Evolutionary conservation across 1,140 invertebrate genomes (phyloP), one percentile per base, ranked within the genome.

Genomic region (Meteorus sp.): DNA sequence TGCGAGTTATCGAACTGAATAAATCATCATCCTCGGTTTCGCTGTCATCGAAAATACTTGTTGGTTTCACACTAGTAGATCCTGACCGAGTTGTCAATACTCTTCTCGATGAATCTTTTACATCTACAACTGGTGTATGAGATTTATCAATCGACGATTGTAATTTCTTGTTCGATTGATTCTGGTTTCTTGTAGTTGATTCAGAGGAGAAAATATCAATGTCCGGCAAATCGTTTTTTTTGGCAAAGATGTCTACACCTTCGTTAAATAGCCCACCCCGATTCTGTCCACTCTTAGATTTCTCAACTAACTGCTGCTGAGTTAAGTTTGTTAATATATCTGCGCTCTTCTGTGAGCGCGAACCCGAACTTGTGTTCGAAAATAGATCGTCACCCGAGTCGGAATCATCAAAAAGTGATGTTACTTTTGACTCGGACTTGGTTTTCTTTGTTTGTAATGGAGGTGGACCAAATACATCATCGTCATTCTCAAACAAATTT

Each of bases 341-440:
- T 5, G 61, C 63, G 48, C 72, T 75, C 53, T 70, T 72, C 15
- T 71, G 66, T 4, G 73, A 74, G 15, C 67, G 67, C 2, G 71
- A 69, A 41, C 70, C 71, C 17, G 71, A 71, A 31, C 70, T 74
- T 4, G 67, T 63, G 37, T 63, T 70, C 3, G 66, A 67, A 45
- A 77, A 76, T 19, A 77, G 62, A 27, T 77, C 75, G 45, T 77
- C 74, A 9, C 66, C 69, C 22, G 74, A 74, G 53, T 75, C 74
- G 1, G 71, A 76, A 13, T 76, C 73, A 41, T 76, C 74, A 55
- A 76, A 76, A 11, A 75, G 47, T 7, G 68, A 75, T 5, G 45
- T 54, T 2, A 69, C 56, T 47, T 73, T 74, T 1, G 65, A 63
- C 43, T 72, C 67, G 22, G 45, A 35, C 52, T 72, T 76, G 47